Conservation (phyloP, 37 sponge, comb jelly and placozoan genomes). For the Theonella swinhoei region DNA sequence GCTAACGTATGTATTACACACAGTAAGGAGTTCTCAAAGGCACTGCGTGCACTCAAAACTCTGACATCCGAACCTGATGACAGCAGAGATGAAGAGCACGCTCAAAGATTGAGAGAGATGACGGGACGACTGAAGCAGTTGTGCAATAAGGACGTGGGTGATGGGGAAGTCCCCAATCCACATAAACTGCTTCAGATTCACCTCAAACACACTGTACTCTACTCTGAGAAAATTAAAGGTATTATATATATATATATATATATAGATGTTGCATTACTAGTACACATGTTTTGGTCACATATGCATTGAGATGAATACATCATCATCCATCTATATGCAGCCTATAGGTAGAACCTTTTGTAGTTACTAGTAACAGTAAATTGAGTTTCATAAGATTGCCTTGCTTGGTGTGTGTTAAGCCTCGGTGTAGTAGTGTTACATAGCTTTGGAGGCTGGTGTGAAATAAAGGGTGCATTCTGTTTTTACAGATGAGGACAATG, state of each 20-base stretch:
- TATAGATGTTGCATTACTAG: neutral
- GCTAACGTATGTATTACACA: neutral
- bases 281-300: no score
- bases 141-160: neutral
- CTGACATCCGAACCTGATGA: neutral
- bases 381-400: no score
- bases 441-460: no score
- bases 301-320: no score
- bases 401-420: no score
- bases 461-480: no score
- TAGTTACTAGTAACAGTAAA: no score
- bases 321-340: neutral
- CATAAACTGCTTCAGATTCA: slow-evolving; percentile 35
- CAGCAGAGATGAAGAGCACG: neutral
- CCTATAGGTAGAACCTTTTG: no score
- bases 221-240: slow-evolving; percentile 32
- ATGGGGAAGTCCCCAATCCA: slow-evolving; percentile 24
- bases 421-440: no score
- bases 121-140: neutral
- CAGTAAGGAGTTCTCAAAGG: neutral
- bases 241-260: neutral
- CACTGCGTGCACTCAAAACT: neutral
- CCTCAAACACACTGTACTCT: slow-evolving; percentile 16
- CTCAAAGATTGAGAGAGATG: neutral
- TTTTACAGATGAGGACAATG: slow-evolving; percentile 36